Conservation (phyloP, 2,797 vertebrate species). For the Vipera latastei region DNA sequence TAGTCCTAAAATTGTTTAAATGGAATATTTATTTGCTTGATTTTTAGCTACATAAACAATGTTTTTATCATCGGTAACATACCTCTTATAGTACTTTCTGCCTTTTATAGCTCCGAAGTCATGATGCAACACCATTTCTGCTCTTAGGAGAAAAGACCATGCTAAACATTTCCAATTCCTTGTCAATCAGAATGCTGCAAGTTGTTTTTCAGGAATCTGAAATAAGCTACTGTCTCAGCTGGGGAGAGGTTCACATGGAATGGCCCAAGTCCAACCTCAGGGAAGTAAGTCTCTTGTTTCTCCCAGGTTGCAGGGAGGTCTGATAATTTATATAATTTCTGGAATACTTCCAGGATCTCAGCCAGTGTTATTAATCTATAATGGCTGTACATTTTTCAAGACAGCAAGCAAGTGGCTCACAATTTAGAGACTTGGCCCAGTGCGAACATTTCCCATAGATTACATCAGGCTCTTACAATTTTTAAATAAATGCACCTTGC, state of each 20-base stretch:
- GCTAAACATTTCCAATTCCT: slow-evolving; percentile 10
- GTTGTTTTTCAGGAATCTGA: slow-evolving; percentile 27
- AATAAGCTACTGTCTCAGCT: slow-evolving; percentile 17
- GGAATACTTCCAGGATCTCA: slow-evolving; percentile 42
- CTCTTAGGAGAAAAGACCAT: slow-evolving; percentile 40
- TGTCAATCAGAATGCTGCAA: slow-evolving; percentile 32
- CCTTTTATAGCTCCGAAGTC: neutral
- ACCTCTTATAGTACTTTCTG: neutral
- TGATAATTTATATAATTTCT: slow-evolving; percentile 59
- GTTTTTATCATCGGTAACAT: neutral
- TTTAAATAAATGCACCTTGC: slow-evolving; percentile 40
- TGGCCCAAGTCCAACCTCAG: slow-evolving; percentile 45
- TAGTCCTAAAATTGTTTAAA: slow-evolving; percentile 20
- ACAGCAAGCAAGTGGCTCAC: slow-evolving; percentile 38
- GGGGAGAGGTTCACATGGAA: slow-evolving; percentile 50
- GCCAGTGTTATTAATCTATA: slow-evolving; percentile 44
- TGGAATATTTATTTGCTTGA: slow-evolving; percentile 11
- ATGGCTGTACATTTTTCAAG: slow-evolving; percentile 30
- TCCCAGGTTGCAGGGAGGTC: slow-evolving; percentile 57
- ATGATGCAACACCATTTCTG: slow-evolving; percentile 1
- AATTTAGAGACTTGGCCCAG: slow-evolving; percentile 30
- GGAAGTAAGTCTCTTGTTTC: slow-evolving; percentile 38
- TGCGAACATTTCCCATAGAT: slow-evolving; percentile 32
- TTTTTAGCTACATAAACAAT: neutral
- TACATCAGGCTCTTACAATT: slow-evolving; percentile 48